Base-by-base conservation (phyloP, 2,888 invertebrate genomes). In the Drosophila quinaria region DNA sequence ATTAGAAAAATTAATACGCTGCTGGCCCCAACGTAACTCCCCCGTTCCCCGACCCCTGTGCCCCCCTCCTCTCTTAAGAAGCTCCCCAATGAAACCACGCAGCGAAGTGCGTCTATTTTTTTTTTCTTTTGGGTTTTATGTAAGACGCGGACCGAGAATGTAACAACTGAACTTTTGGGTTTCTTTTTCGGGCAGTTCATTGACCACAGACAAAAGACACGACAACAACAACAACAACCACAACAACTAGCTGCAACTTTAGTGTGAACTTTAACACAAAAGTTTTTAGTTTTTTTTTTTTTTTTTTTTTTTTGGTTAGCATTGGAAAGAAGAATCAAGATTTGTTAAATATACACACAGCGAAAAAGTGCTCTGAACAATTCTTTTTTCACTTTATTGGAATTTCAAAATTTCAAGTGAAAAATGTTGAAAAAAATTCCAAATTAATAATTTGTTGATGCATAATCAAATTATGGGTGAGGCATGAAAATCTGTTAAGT, bases 1-100 rank as follows among this genome's bases (percentile, higher is more conserved):
- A 86, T 86, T 86, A 86, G 88, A 86, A 88, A 85, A 88, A 86
- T 86, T 86, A 86, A 88, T 86, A 86, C 87, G 68, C 84, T 76
- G 77, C 89, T 77, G 74, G 74, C 59, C 70, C 61, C 72, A 66
- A 65, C 63, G 54, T 55, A 47, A 35, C 42, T 33, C 31, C 51
- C 15, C 15, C 29, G 4, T 31, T 4, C 33, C 41, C 49, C 9
- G 5, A 10, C n/a, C 33, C 41, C 49, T 2, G 15, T 17, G 4
- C 8, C 39, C 22, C 49, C 31, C 29, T 11, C 9, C 29, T 31
- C 10, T 17, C 9, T 17, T 19, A 10, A 10, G 13, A 15, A 35
- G 25, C n/a, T 25, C 44, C 44, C 58, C 35, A 70, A 49, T 54
- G 44, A 60, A 60, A 60, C 50, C 68, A 68, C 66, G 81, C 76